Conservation (phyloP, 2,888 invertebrate genomes). For the Crepidodera aurea region DNA sequence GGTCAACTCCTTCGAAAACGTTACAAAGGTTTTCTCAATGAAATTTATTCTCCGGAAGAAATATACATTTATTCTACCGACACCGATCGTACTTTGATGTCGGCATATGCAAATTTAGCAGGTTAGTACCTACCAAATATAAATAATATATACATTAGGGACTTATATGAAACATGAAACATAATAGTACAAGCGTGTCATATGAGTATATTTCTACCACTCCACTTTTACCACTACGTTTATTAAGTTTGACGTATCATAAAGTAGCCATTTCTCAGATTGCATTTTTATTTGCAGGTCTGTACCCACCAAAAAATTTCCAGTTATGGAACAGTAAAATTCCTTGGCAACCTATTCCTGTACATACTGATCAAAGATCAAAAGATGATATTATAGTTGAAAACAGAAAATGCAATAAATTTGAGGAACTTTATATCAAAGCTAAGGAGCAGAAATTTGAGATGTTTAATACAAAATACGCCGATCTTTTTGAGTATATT, state of each 20-base stretch:
- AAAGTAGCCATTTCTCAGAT: too few species aligned
- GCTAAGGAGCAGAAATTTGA: constrained; percentile 53
- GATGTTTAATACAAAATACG: constrained; percentile 63
- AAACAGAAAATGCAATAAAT: constrained; percentile 67
- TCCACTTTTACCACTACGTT: too few species aligned
- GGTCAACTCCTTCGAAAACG: constrained; percentile 77
- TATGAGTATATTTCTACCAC: too few species aligned
- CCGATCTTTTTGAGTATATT: constrained; percentile 70
- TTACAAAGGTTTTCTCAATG: constrained; percentile 70
- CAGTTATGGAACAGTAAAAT: constrained; percentile 42
- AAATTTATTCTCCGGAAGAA: constrained; percentile 65
- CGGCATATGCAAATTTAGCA: constrained; percentile 65
- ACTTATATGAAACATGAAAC: too few species aligned
- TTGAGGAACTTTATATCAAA: constrained; percentile 67
- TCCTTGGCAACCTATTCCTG: constrained; percentile 76
- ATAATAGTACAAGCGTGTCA: too few species aligned
- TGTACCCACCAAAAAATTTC: constrained; percentile 60
- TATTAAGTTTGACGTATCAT: too few species aligned
- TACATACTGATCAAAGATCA: constrained; percentile 64
- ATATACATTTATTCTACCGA: constrained; percentile 77
- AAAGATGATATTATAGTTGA: constrained; percentile 23
- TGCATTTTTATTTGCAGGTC: background rate
- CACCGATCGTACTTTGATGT: constrained; percentile 88
- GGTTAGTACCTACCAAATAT: too few species aligned
- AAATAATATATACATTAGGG: too few species aligned